Evolutionary conservation across 2,113 vertebrate genomes (phyloP).

Genomic region (Paedocypris sp.): DNA sequence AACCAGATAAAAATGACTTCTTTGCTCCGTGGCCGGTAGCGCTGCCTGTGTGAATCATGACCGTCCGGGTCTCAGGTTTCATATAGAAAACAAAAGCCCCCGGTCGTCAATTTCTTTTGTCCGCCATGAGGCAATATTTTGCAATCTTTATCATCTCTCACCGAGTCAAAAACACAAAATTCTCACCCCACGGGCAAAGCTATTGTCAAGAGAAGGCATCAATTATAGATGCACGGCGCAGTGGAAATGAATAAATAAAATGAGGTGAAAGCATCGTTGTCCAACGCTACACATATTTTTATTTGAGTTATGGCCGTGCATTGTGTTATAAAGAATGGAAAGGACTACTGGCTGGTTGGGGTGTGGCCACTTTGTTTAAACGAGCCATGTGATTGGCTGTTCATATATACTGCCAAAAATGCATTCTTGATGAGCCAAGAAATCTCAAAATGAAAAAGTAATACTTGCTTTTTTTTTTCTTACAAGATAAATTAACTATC

Average conservation of each 20-base stretch:
- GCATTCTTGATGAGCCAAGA: no score
- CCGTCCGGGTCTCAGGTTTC: constrained; percentile 22
- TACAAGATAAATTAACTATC: no score
- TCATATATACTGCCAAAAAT: no score
- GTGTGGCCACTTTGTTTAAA: no score
- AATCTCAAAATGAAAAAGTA: no score
- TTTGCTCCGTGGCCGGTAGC: constrained; percentile 11
- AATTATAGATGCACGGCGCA: constrained; percentile 21
- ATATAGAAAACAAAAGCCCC: constrained; percentile 34
- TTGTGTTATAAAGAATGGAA: no score
- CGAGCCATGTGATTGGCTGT: no score
- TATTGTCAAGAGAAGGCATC: constrained; percentile 40
- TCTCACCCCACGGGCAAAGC: constrained; percentile 41
- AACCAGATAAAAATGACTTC: no score
- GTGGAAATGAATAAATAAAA: constrained; percentile 32
- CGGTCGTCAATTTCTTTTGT: constrained; percentile 28
- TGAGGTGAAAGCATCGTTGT: constrained; percentile 28
- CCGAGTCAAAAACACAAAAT: constrained; percentile 38
- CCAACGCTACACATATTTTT: constrained; percentile 31
- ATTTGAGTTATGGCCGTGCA: neutral
- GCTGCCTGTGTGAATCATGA: constrained; percentile 34
- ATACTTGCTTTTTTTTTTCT: no score
- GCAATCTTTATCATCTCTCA: constrained; percentile 17
- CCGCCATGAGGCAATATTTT: constrained; percentile 18
- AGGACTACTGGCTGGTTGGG: no score